Conservation (phyloP, 2,888 invertebrate genomes). For the Apodemia duryi region DNA sequence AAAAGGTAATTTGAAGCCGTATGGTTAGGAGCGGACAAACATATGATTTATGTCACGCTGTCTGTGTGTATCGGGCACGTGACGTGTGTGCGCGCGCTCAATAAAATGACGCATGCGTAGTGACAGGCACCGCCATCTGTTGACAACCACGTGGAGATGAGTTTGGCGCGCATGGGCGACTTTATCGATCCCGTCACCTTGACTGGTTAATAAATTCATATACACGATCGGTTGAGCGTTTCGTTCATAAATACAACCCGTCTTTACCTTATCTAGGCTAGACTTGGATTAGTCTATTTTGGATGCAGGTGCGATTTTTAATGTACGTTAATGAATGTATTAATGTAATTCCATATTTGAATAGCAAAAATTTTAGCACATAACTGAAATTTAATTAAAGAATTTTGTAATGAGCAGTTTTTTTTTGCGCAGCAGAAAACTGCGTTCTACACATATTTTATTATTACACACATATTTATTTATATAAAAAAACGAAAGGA, state of each 20-base stretch:
- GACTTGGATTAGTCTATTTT: slow-evolving; percentile 5
- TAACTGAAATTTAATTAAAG: background rate
- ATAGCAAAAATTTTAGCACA: background rate
- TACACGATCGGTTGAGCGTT: slow-evolving; percentile 45
- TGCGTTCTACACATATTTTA: too few relatives aligned
- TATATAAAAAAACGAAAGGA: too few relatives aligned
- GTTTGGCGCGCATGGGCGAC: slow-evolving; percentile 49
- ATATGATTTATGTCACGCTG: slow-evolving; percentile 65
- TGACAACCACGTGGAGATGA: slow-evolving; percentile 61
- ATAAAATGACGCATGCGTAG: slow-evolving; percentile 67
- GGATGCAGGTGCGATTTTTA: slow-evolving; percentile 6
- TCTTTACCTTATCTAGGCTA: slow-evolving; percentile 14
- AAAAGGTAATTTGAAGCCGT: slow-evolving; percentile 68
- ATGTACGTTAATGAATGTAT: slow-evolving; percentile 5
- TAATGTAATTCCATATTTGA: slow-evolving; percentile 4
- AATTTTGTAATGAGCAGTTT: background rate
- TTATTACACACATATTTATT: too few relatives aligned
- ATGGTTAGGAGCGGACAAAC: slow-evolving; percentile 64
- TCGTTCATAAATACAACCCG: slow-evolving; percentile 32
- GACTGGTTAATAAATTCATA: slow-evolving; percentile 71
- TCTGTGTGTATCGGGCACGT: slow-evolving; percentile 35
- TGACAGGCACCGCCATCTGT: slow-evolving; percentile 67
- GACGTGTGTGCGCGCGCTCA: slow-evolving; percentile 55
- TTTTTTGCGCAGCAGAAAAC: background rate
- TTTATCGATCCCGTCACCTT: slow-evolving; percentile 71